Conservation (phyloP, 2,797 vertebrate genomes). For the Columba guinea region DNA sequence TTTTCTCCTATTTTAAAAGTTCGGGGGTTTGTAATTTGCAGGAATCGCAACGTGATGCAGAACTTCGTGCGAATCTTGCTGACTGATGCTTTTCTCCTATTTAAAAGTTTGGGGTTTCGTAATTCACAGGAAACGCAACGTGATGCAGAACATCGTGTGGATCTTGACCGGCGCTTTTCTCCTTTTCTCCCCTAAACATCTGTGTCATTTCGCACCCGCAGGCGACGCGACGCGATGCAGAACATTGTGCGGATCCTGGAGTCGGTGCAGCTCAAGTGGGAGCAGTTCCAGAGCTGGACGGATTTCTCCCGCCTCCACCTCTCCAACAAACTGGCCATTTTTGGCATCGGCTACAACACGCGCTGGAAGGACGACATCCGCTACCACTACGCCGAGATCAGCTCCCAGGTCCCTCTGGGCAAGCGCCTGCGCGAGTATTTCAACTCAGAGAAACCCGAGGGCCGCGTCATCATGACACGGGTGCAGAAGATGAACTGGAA, state of each 20-base stretch:
- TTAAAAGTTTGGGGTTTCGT: too few relatives aligned
- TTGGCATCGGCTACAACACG: slow-evolving; percentile 96
- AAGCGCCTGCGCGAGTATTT: slow-evolving; percentile 97
- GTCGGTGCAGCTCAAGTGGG: slow-evolving; percentile 95
- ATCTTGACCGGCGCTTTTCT: too few relatives aligned
- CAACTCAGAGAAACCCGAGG: slow-evolving; percentile 96
- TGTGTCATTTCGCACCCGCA: slow-evolving; percentile 34
- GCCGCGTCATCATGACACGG: slow-evolving; percentile 92
- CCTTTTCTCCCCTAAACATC: too few relatives aligned
- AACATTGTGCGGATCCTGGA: slow-evolving; percentile 95
- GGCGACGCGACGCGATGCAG: slow-evolving; percentile 91
- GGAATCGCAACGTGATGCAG: too few relatives aligned
- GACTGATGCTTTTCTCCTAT: too few relatives aligned
- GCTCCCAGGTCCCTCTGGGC: slow-evolving; percentile 95
- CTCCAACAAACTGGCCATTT: slow-evolving; percentile 98
- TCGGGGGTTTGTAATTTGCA: too few relatives aligned
- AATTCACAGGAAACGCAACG: too few relatives aligned
- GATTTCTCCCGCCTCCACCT: slow-evolving; percentile 96
- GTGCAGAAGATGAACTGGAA: slow-evolving; percentile 99
- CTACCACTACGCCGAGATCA: slow-evolving; percentile 97
- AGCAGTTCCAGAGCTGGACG: slow-evolving; percentile 97
- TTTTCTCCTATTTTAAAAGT: too few relatives aligned
- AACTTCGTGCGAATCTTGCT: too few relatives aligned
- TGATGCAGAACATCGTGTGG: too few relatives aligned
- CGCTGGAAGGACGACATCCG: slow-evolving; percentile 96